Percentiles rank a stretch among this genome's conserved stretches.
Conservation (phyloP, 1,140 invertebrate species). For the Fopius arisanus region DNA sequence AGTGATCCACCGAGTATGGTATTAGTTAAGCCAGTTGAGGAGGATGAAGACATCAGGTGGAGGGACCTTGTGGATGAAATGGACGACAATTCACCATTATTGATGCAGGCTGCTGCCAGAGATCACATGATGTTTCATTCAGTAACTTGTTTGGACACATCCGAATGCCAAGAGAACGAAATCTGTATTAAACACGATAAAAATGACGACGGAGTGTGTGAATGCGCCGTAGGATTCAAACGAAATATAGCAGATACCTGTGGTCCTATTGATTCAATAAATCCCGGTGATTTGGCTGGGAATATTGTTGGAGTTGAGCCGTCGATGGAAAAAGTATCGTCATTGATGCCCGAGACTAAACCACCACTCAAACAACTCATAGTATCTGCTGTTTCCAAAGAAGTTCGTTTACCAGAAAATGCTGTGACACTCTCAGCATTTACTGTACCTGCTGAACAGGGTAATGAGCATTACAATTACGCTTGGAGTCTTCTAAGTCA, state of each 20-base stretch:
- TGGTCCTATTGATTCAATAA: constrained; percentile 52
- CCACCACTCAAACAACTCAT: constrained; percentile 72
- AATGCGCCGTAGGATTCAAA: constrained; percentile 37
- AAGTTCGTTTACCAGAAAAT: constrained; percentile 63
- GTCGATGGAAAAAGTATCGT: not conserved
- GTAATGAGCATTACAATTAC: constrained; percentile 83
- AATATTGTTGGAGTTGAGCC: not conserved
- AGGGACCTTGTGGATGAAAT: constrained; percentile 61
- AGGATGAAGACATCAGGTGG: constrained; percentile 64
- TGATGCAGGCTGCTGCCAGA: not conserved
- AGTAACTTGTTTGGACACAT: constrained; percentile 19
- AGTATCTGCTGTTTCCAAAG: constrained; percentile 81
- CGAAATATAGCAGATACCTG: constrained; percentile 49
- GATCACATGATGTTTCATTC: not conserved
- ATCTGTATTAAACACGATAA: constrained; percentile 32
- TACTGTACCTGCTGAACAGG: constrained; percentile 78
- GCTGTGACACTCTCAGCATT: constrained; percentile 79
- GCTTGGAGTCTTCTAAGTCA: constrained; percentile 86
- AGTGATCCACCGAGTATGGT: constrained; percentile 76
- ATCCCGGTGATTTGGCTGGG: constrained; percentile 43
- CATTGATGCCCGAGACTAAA: constrained; percentile 25
- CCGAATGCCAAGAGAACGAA: constrained; percentile 36
- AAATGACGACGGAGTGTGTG: constrained; percentile 13
- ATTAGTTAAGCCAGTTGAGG: constrained; percentile 74
- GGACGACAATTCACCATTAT: constrained; percentile 40